These are phyloP conservation scores for Lycaon pictus DNA, from an alignment of 2,113 vertebrate species.

Conservation along the genomic window DNA sequence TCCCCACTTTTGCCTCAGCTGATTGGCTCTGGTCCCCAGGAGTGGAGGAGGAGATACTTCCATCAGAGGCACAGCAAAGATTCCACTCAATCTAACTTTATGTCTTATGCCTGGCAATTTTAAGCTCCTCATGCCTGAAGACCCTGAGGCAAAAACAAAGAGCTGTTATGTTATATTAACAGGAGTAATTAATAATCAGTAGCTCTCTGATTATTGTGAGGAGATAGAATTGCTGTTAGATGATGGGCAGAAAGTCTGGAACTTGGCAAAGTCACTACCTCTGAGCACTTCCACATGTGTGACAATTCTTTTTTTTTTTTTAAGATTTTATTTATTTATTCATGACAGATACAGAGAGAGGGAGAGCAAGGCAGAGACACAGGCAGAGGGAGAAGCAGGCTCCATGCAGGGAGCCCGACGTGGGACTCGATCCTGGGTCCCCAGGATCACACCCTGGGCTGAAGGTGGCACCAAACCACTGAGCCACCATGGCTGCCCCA, in stretches of 20 bases:
- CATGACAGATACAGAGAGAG: no score
- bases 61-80: not conserved
- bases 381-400: no score
- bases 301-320: no score
- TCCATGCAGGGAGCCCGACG: no score
- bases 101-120: not conserved
- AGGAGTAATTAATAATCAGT: not conserved
- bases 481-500: no score
- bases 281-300: not conserved
- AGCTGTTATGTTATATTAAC: not conserved
- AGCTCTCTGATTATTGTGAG: not conserved
- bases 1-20: not conserved
- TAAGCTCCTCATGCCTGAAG: not conserved
- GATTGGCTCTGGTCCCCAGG: not conserved
- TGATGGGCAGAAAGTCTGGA: not conserved
- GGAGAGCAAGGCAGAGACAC: no score
- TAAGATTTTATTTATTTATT: no score
- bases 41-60: not conserved
- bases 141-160: not conserved
- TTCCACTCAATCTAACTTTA: not conserved
- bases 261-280: not conserved
- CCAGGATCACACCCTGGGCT: no score
- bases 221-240: not conserved
- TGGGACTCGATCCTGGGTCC: no score
- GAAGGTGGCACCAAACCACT: no score